Evolutionary conservation across 2,797 vertebrate species (phyloP).

Genomic region (Avahi laniger): DNA sequence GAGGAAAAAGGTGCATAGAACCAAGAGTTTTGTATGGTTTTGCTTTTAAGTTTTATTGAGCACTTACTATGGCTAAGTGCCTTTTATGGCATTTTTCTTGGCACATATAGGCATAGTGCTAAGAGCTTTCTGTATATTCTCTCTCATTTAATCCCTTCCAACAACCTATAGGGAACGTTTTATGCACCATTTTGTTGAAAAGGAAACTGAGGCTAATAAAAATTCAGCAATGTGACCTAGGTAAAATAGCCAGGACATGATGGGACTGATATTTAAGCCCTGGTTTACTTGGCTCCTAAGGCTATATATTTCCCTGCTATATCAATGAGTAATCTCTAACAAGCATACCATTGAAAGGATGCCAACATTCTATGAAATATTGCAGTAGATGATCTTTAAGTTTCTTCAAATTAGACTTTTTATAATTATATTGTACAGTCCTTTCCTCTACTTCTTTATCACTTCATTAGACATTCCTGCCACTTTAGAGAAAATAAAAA

Average conservation of each 20-base stretch:
- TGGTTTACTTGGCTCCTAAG: neutral
- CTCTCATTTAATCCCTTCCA: neutral
- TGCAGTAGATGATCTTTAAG: neutral
- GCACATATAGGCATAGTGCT: neutral
- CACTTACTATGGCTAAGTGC: neutral
- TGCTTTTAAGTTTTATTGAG: neutral
- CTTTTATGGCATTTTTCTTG: neutral
- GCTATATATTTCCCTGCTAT: neutral
- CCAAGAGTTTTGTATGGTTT: neutral
- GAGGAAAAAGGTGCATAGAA: neutral
- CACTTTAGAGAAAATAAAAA: constrained; percentile 45
- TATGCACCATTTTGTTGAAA: neutral
- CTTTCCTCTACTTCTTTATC: neutral
- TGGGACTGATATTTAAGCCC: neutral
- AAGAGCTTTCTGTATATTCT: neutral
- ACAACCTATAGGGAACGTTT: neutral
- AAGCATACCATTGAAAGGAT: neutral
- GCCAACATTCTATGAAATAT: neutral
- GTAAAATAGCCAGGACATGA: neutral
- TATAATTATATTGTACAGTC: neutral
- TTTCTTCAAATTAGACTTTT: constrained; percentile 2
- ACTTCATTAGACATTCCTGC: neutral
- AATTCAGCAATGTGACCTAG: neutral
- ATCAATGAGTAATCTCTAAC: neutral
- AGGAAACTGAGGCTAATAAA: neutral